Base-by-base conservation (phyloP, 30 jellyfish, hydroid and myxozoan genomes). In the Hydractinia echinata region DNA sequence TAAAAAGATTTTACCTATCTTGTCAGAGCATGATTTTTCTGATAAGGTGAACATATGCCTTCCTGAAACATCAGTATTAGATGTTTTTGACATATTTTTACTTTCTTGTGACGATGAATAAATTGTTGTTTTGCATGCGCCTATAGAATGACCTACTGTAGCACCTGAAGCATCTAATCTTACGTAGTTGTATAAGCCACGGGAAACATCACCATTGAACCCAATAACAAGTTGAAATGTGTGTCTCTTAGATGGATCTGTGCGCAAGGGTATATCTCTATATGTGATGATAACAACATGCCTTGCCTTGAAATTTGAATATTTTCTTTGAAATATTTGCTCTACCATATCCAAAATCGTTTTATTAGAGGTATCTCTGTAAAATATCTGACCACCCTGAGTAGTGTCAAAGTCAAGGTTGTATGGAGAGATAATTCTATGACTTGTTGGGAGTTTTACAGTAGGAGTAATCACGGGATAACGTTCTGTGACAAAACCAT, bases 351-450 rank as follows among this genome's bases (percentile, higher is more conserved):
- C 44, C 74, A 64, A 64, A 13, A 64, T 64, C 10, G 7, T 51
- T 51, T 3, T 64, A 51, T 64, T 51, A 7, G 19, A n/a, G 39
- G 74, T 64, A 4, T 64, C 74, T 6, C 74, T 64, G 39, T 64
- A 64, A 13, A n/a, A 64, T 7, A 64, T 64, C 1, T n/a, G 39
- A 64, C 74, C 74, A 64, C 19, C 74, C 19, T 64, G 19, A 51
- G 74, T 64, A n/a, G 74, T 64, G 39, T 64, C 74, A n/a, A 64
- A 51, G 39, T 64, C 74, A 1, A 64, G 19, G 74, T 13, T 64
- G 39, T 64, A 64, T 7, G 74, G 51, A 64, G 39, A 44, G 39
- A 64, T 13, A 64, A 64, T 64, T n/a, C 51, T 64, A 64, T 64
- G 74, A 7, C 8, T 8, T 64, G 74, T n/a, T 6, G 74, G 74